These are phyloP conservation scores for Drosophila greeni DNA, from an alignment of 2,888 invertebrate genomes.

Conservation along the genomic window DNA sequence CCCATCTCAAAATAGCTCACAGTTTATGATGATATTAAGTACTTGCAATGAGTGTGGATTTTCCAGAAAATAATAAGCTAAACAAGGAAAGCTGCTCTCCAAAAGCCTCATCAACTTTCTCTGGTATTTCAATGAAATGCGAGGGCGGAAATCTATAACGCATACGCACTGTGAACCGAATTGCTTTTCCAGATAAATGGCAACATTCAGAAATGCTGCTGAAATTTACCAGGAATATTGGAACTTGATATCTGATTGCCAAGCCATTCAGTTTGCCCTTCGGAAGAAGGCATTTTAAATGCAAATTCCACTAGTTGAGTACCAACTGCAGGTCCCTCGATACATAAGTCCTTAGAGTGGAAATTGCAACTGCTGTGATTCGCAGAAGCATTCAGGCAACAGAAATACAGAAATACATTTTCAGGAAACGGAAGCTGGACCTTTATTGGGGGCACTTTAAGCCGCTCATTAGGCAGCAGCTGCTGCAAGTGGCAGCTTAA, in stretches of 20 bases:
- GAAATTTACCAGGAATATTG: constrained; percentile 9
- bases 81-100: not conserved
- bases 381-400: not conserved
- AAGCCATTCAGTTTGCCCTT: constrained; percentile 10
- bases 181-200: constrained; percentile 6
- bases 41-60: not conserved
- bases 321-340: not conserved
- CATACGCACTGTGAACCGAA: constrained; percentile 14
- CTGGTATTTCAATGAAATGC: not conserved
- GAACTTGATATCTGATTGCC: constrained; percentile 16
- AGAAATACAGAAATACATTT: constrained; percentile 8
- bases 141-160: not conserved
- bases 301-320: constrained; percentile 20
- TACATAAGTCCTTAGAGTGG: not conserved
- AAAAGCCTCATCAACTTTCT: not conserved
- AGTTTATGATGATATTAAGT: not conserved
- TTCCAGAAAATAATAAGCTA: not conserved
- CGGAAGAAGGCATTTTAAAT: not conserved
- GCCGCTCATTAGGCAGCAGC: constrained; percentile 70
- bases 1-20: fast-evolving
- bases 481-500: constrained; percentile 57
- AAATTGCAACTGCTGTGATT: constrained; percentile 11
- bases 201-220: not conserved
- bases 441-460: constrained; percentile 42
- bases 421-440: constrained; percentile 9